Evolutionary conservation across 2,113 vertebrate species (phyloP).

Genomic region (Pionites leucogaster): DNA sequence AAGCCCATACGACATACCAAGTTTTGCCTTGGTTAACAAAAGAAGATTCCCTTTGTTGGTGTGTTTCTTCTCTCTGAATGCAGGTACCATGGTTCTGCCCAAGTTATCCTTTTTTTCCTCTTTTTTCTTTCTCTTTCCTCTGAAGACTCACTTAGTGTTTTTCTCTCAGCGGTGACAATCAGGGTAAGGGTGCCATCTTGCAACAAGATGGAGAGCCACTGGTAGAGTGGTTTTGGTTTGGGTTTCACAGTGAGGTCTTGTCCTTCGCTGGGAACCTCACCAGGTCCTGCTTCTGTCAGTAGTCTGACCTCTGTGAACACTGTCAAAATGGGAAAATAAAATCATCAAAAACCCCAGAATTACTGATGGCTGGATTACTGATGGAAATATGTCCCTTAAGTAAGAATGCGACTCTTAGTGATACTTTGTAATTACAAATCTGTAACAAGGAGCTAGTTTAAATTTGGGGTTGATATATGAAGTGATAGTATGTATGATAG

Average conservation of each 20-base stretch:
- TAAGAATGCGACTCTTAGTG: not conserved
- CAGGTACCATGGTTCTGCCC: not conserved
- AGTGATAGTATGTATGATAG: not conserved
- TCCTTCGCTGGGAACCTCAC: not conserved
- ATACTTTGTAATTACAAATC: not conserved
- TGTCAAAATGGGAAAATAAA: not conserved
- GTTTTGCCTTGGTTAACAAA: not conserved
- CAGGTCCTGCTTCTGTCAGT: not conserved
- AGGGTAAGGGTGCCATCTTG: not conserved
- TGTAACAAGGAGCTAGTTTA: not conserved
- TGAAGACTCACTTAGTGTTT: not conserved
- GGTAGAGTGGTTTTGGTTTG: not conserved
- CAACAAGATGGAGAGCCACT: not conserved
- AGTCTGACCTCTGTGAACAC: not conserved
- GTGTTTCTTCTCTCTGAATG: not conserved
- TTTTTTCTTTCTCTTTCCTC: rapidly evolving
- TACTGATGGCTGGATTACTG: not conserved
- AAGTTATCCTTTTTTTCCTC: not conserved
- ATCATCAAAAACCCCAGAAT: not conserved
- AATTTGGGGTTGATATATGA: not conserved
- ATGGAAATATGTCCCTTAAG: not conserved
- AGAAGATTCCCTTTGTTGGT: not conserved
- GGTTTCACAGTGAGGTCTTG: not conserved
- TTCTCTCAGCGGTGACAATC: not conserved
- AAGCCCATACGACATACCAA: not conserved